Conservation (phyloP, 2,888 invertebrate genomes). For the Mayetiola destructor region DNA sequence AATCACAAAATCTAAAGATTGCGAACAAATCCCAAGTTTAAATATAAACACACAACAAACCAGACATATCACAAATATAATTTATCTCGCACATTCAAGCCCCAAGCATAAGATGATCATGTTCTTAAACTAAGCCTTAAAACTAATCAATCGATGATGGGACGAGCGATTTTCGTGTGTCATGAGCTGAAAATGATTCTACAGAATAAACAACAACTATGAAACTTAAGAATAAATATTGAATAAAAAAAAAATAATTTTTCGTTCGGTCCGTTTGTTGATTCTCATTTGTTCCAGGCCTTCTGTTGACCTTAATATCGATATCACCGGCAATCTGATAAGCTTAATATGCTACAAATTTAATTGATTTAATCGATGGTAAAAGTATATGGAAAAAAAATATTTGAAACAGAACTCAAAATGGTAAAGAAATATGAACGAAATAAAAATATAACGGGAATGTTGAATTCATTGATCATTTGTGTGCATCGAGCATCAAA, state of each 20-base stretch:
- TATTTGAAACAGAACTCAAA: background rate
- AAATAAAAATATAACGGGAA: background rate
- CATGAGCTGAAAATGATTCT: background rate
- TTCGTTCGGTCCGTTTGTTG: background rate
- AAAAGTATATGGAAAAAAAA: conserved; percentile 2
- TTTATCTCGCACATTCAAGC: too few relatives aligned
- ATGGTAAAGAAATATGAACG: background rate
- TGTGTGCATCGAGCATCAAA: background rate
- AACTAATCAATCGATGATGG: too few relatives aligned
- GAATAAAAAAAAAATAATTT: background rate
- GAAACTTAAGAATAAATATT: background rate
- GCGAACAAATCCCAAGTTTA: too few relatives aligned
- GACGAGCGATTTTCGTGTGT: background rate
- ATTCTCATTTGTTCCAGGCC: background rate
- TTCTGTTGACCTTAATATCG: background rate
- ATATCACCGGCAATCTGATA: conserved; percentile 2
- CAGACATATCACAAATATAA: too few relatives aligned
- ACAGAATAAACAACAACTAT: background rate
- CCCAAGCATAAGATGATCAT: too few relatives aligned
- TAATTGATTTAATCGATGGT: background rate
- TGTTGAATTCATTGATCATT: background rate
- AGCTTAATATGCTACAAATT: background rate
- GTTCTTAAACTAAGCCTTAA: too few relatives aligned
- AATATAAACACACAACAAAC: too few relatives aligned
- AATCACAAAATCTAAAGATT: too few relatives aligned